Base-by-base conservation (phyloP, 2,113 vertebrate species). In the Axis porcinus region DNA sequence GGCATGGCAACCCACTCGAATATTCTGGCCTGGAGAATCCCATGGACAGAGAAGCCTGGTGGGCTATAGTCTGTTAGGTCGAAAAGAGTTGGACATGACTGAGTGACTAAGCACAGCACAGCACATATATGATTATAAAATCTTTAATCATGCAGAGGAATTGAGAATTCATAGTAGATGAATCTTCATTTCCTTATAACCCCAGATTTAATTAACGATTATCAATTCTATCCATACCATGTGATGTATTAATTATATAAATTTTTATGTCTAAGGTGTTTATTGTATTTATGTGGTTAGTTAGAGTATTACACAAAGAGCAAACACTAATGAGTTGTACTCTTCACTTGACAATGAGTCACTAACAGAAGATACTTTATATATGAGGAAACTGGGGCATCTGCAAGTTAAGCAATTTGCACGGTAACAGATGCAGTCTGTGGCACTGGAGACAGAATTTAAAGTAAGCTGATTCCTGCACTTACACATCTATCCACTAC, bases 81-180 rank as follows among this genome's bases (percentile, higher is more conserved):
- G 12, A 2, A 14, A 7, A 76, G 70, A 43, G 1, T 2, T 6
- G 0, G 36, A 43, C 70, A 7, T 0, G 36, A 6, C 70, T 27
- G 36, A 74, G 21, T 2, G 3, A 70, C 67, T 21, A 11, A 40
- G 40, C 76, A 17, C 14, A 17, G 19, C 14, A 28, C 43, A 9
- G 4, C 0, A 15, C 15, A 3, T 79, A 2, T 30, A 1, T 79
- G 45, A 30, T 14, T 78, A 17, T 55, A 67, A 43, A 93, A 14
- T 40, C 33, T 64, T 76, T 43, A 62, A 33, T 21, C 50, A 17
- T 60, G n/a, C 21, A 55, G 74, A 76, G 54, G 60, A 36, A 2
- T 58, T 74, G 30, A 10, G 33, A 85, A 25, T n/a, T n/a, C 40
- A 15, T 11, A 85, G 16, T 64, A 93, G 81, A 74, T 23, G 16